Conservation (phyloP, 2,113 vertebrate genomes). For the Neofelis nebulosa region DNA sequence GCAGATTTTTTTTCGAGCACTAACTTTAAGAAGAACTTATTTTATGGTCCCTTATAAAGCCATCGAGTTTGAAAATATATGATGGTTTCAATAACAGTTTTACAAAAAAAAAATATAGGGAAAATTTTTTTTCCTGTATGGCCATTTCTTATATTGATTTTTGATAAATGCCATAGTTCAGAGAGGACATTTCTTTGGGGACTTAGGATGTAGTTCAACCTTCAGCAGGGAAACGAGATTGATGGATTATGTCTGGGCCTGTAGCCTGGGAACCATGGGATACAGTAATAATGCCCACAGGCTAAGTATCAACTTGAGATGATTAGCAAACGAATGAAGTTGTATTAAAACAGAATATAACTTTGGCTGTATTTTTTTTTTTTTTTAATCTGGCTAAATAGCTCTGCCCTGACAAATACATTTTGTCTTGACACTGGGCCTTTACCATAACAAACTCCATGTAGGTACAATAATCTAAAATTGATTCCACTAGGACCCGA, state of each 20-base stretch:
- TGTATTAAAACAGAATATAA: not conserved
- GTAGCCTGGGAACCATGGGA: not conserved
- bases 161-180: slow-evolving; percentile 54
- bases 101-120: slow-evolving; percentile 34
- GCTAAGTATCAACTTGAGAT: slow-evolving; percentile 16
- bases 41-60: slow-evolving; percentile 60
- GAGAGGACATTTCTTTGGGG: slow-evolving; percentile 48
- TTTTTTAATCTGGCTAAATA: not conserved
- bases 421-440: not conserved
- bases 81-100: slow-evolving; percentile 66
- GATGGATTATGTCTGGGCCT: not conserved
- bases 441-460: not conserved
- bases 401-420: not conserved
- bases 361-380: slow-evolving; percentile 15
- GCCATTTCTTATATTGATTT: slow-evolving; percentile 62
- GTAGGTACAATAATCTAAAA: not conserved
- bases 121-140: slow-evolving; percentile 4
- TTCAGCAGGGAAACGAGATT: slow-evolving; percentile 35
- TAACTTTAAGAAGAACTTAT: slow-evolving; percentile 64
- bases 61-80: slow-evolving; percentile 53
- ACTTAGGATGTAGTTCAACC: not conserved
- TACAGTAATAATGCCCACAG: not conserved
- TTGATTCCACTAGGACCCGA: not conserved
- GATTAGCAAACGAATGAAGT: slow-evolving; percentile 30
- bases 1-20: slow-evolving; percentile 5